Percentiles rank a stretch among this genome's conserved stretches.
Conservation (phyloP, 2,888 invertebrate genomes). For the Helicoverpa assulta region DNA sequence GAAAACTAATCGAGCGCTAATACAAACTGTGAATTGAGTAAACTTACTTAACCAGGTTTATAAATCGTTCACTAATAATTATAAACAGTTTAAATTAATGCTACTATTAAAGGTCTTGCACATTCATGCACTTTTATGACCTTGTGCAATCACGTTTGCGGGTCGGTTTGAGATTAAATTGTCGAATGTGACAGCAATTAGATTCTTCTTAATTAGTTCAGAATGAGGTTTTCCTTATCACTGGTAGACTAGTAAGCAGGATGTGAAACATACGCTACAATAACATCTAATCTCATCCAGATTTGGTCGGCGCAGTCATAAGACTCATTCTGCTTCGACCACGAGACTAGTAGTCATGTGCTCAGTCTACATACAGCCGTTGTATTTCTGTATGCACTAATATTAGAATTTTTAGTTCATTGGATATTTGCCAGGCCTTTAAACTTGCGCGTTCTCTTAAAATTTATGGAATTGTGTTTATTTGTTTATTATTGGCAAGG, state of each 20-base stretch:
- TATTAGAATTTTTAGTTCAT: constrained; percentile 87
- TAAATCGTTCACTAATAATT: too few species aligned
- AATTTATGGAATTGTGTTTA: constrained; percentile 72
- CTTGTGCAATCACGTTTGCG: constrained; percentile 35
- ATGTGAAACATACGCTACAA: constrained; percentile 13
- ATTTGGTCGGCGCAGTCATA: constrained; percentile 61
- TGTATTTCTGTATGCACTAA: constrained; percentile 86
- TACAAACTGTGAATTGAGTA: background rate
- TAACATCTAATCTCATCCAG: constrained; percentile 34
- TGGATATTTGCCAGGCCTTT: constrained; percentile 83
- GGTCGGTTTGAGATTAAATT: constrained; percentile 20
- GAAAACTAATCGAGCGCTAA: background rate
- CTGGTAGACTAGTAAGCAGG: constrained; percentile 6
- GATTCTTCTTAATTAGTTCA: constrained; percentile 34
- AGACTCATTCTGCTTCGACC: constrained; percentile 63
- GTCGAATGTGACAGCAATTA: constrained; percentile 8
- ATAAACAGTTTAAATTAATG: constrained; percentile 32
- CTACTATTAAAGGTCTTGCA: constrained; percentile 30
- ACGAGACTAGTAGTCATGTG: constrained; percentile 83
- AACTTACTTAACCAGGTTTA: too few species aligned
- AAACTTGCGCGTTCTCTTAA: constrained; percentile 77
- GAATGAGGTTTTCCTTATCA: constrained; percentile 30
- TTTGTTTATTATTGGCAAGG: constrained; percentile 52
- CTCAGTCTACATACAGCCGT: constrained; percentile 80
- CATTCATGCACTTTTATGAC: constrained; percentile 44